These are phyloP conservation scores for Platygyra sinensis DNA, from an alignment of 64 coral and sea anemone genomes.

Conservation along the genomic window DNA sequence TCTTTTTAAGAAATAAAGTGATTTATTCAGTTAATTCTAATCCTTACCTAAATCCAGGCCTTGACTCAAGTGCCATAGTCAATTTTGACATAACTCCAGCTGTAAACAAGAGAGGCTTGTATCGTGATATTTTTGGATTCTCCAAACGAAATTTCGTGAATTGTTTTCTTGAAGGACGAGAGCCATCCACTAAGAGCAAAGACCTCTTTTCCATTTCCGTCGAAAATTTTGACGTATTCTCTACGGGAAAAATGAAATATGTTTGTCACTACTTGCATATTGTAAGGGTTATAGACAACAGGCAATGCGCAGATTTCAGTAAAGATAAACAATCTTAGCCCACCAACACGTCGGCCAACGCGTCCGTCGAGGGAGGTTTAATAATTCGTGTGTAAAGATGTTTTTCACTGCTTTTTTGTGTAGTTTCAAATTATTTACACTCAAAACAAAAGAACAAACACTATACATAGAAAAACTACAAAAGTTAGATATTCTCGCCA, in stretches of 20 bases:
- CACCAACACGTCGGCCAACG: too few relatives aligned
- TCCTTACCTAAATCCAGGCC: neutral
- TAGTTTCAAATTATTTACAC: too few relatives aligned
- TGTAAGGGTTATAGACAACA: too few relatives aligned
- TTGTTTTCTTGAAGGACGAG: neutral
- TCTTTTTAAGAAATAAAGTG: too few relatives aligned
- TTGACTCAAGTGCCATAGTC: neutral
- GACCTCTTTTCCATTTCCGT: neutral
- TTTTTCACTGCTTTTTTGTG: too few relatives aligned
- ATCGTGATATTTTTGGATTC: neutral
- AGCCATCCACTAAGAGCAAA: neutral
- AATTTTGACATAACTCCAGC: neutral
- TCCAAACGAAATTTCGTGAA: conserved; percentile 7
- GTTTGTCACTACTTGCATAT: neutral
- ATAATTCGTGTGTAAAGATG: too few relatives aligned
- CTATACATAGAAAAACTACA: too few relatives aligned
- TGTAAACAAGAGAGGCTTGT: neutral
- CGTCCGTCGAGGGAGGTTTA: too few relatives aligned
- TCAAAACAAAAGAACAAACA: too few relatives aligned
- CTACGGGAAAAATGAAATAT: neutral
- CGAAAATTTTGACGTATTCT: neutral
- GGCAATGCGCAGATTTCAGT: too few relatives aligned
- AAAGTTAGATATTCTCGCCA: too few relatives aligned
- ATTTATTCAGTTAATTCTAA: neutral
- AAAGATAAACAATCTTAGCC: too few relatives aligned